Base-by-base conservation (phyloP, 2,888 invertebrate genomes). In the Apeira syringaria region DNA sequence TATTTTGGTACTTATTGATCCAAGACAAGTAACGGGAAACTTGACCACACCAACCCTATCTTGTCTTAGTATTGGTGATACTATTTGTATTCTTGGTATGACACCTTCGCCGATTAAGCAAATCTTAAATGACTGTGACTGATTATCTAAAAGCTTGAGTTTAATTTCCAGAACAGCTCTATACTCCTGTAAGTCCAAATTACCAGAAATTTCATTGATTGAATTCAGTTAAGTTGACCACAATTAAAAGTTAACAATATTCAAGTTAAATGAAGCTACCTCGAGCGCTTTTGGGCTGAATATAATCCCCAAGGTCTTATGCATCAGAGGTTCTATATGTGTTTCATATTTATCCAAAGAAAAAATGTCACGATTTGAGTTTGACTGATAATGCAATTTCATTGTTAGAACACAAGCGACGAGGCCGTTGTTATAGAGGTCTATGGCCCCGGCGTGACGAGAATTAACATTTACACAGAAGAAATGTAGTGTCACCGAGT, bases 91-190 rank as follows among this genome's bases (percentile, higher is more conserved):
- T 48, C 89, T 76, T 0, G 89, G 89, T 60, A 89, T 87, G 1
- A 79, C 79, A 12, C 89, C 89, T 71, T 85, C 83, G 2, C 89
- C 89, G 26, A 86, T 80, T 12, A 89, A 56, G 52, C 88, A 88
- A 53, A 89, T 75, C 59, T 78, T 84, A 50, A 80, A 89, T 2
- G 79, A 74, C 47, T 80, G 72, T 50, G 81, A 74, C 53, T 82
- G 70, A 53, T 78, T 83, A 38, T 85, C 76, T 7, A 85, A 63
- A 35, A 81, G 64, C 54, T 87, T 89, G 15, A 88, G 57, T 56
- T 71, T 81, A 22, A 89, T 76, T 72, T 86, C 85, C 22, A 89
- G 58, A 15, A 89, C 80, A 3, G 87, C 84, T 48, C 83, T 73
- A 46, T 89, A 89, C 59, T 86, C 84, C 89, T 89, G 56, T 39